A percentile compares a stretch with the other conserved stretches of the same genome.
These are phyloP conservation scores for Drosophila nikananu DNA, from an alignment of 1,140 invertebrate species.

Conservation along the genomic window DNA sequence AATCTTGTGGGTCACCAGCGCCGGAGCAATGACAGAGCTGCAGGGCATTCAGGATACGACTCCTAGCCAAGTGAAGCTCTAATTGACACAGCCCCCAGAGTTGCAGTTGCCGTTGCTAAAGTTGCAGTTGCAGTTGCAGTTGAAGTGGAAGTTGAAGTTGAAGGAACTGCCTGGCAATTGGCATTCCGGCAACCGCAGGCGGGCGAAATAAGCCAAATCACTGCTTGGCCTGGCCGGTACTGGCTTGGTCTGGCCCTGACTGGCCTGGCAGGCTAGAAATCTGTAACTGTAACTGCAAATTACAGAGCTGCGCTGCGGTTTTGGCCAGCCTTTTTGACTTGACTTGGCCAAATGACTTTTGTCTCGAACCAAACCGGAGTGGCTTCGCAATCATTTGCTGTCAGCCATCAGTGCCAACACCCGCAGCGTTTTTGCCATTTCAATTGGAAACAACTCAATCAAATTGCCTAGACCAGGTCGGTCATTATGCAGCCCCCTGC, in stretches of 20 bases:
- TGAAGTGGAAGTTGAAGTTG: conserved; percentile 35
- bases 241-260: neutral
- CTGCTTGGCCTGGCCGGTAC: conserved; percentile 21
- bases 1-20: conserved; percentile 57
- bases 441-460: conserved; percentile 84
- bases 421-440: conserved; percentile 77
- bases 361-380: conserved; percentile 19
- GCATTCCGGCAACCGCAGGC: conserved; percentile 56
- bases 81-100: conserved; percentile 68
- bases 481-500: conserved; percentile 68
- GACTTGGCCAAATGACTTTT: conserved; percentile 74
- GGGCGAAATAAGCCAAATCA: conserved; percentile 74
- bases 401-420: conserved; percentile 78
- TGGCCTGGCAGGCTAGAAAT: conserved; percentile 68
- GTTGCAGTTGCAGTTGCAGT: conserved; percentile 23
- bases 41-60: conserved; percentile 34
- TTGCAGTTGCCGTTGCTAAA: conserved; percentile 23
- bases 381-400: conserved; percentile 40
- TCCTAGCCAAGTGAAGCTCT: conserved; percentile 40
- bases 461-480: conserved; percentile 69
- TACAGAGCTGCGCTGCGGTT: conserved; percentile 65
- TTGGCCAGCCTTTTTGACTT: conserved; percentile 54
- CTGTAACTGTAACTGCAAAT: conserved; percentile 77
- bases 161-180: conserved; percentile 62
- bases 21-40: conserved; percentile 61